Conservation (phyloP, 2,113 vertebrate genomes). For the Pao palembangensis region DNA sequence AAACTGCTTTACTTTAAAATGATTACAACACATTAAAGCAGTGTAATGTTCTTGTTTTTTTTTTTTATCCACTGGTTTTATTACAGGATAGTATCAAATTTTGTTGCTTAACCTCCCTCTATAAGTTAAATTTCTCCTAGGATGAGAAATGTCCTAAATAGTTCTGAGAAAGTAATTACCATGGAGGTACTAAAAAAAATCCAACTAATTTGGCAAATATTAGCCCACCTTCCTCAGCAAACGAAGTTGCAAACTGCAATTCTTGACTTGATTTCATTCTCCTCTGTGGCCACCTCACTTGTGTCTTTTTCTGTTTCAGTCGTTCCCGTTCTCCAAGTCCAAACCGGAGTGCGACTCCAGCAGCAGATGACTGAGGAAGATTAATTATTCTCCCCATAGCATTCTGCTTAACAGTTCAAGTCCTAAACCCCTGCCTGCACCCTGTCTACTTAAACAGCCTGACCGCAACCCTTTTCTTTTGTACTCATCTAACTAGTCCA, state of each 20-base stretch:
- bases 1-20: background rate
- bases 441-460: constrained; percentile 44
- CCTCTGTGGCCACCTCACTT: constrained; percentile 44
- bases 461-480: constrained; percentile 12
- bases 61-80: background rate
- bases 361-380: constrained; percentile 64
- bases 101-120: background rate
- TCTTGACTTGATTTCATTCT: constrained; percentile 27
- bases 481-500: constrained; percentile 16
- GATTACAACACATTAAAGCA: background rate
- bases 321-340: constrained; percentile 75
- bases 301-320: constrained; percentile 65
- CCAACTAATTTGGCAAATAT: background rate
- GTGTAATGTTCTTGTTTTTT: no score
- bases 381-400: constrained; percentile 13
- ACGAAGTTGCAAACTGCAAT: background rate
- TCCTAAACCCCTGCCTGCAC: constrained; percentile 27
- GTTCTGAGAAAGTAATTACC: background rate
- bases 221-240: background rate
- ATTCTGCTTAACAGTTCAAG: constrained; percentile 27
- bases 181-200: no score
- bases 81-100: background rate
- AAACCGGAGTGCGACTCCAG: constrained; percentile 67
- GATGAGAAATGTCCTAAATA: background rate
- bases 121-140: constrained; percentile 1